Evolutionary conservation across 2,888 invertebrate species (phyloP).

Genomic region (Macaria liturata): DNA sequence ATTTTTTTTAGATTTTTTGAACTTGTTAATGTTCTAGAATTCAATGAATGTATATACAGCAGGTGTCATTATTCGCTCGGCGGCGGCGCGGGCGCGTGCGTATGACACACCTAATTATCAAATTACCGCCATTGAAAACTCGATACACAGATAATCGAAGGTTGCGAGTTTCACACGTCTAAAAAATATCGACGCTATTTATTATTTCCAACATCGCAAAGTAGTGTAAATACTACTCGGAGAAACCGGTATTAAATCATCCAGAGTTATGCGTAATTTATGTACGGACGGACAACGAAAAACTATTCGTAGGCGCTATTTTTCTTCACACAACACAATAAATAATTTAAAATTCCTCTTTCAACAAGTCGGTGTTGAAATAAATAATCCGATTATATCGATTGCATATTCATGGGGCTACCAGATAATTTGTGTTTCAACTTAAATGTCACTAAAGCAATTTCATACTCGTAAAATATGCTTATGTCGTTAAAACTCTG

Average conservation of each 20-base stretch:
- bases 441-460: slow-evolving; percentile 42
- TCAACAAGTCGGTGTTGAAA: slow-evolving; percentile 45
- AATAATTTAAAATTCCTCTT: slow-evolving; percentile 44
- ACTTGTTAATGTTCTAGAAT: neutral
- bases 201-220: slow-evolving; percentile 58
- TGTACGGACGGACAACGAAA: slow-evolving; percentile 39
- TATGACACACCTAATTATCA: slow-evolving; percentile 72
- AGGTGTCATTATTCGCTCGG: slow-evolving; percentile 15
- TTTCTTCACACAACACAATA: slow-evolving; percentile 40
- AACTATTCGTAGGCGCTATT: slow-evolving; percentile 45
- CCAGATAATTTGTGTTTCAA: slow-evolving; percentile 41
- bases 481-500: slow-evolving; percentile 37
- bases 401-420: slow-evolving; percentile 49
- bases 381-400: slow-evolving; percentile 52
- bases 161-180: slow-evolving; percentile 58
- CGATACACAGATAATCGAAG: slow-evolving; percentile 65
- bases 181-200: slow-evolving; percentile 67
- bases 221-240: slow-evolving; percentile 66
- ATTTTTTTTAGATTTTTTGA: too few species aligned
- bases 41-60: slow-evolving; percentile 14
- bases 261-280: slow-evolving; percentile 53
- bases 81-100: slow-evolving; percentile 30
- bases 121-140: slow-evolving; percentile 69
- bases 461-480: slow-evolving; percentile 40
- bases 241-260: slow-evolving; percentile 61